A percentile compares a stretch with the other conserved stretches of the same genome.
phyloP scores from a whole-genome alignment of 2,888 invertebrate genomes.

The Drosophila buzzatii region DNA sequence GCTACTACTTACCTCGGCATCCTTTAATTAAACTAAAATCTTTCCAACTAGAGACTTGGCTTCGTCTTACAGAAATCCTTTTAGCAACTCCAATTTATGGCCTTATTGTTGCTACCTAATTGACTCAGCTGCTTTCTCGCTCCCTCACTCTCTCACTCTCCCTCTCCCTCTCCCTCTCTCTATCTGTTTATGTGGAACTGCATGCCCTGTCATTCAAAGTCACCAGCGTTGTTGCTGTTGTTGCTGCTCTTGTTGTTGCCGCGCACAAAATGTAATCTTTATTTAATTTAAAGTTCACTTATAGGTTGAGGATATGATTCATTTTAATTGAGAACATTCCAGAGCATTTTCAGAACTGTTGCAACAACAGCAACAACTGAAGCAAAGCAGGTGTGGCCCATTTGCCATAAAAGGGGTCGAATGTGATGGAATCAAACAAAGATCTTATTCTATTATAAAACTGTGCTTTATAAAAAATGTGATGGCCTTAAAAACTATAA shows the following conservation, averaged over 20 bases:
- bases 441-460: too few relatives aligned
- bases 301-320: constrained; percentile 77
- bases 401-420: neutral
- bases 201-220: constrained; percentile 25
- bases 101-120: constrained; percentile 8
- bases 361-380: constrained; percentile 25
- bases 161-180: neutral
- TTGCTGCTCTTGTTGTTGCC: constrained; percentile 9
- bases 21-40: constrained; percentile 6
- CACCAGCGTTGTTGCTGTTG: constrained; percentile 15
- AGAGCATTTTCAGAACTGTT: constrained; percentile 36
- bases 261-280: constrained; percentile 64
- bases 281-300: constrained; percentile 73
- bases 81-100: constrained; percentile 13
- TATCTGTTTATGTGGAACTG: constrained; percentile 1
- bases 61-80: constrained; percentile 17
- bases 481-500: too few relatives aligned
- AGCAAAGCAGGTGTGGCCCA: constrained; percentile 10
- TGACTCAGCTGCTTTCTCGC: neutral
- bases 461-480: neutral
- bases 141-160: neutral
- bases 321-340: constrained; percentile 74
- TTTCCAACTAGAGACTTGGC: neutral
- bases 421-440: neutral
- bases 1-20: neutral